These are phyloP conservation scores for Hippocampus mohnikei DNA, from an alignment of 2,113 vertebrate genomes.

Conservation along the genomic window DNA sequence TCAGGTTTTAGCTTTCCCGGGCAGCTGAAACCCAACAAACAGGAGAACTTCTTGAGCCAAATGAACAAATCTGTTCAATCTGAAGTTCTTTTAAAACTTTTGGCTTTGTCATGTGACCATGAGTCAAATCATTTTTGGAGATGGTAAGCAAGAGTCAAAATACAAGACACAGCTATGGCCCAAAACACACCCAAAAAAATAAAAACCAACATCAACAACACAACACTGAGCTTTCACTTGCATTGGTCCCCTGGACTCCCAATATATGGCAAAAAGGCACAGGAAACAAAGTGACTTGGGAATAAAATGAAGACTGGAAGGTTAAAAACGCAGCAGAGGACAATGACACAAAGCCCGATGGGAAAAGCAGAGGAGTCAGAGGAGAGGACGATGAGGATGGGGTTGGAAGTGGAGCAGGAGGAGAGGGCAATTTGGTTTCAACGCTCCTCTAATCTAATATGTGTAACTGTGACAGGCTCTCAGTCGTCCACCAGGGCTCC, in stretches of 20 bases:
- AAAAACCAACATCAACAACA: background rate
- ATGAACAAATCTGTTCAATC: background rate
- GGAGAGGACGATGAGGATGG: slow-evolving; percentile 30
- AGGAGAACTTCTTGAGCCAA: slow-evolving; percentile 27
- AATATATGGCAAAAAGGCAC: slow-evolving; percentile 29
- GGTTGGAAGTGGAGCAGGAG: slow-evolving; percentile 39
- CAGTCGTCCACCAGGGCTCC: slow-evolving; percentile 64
- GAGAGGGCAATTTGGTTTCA: slow-evolving; percentile 67
- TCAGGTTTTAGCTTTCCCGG: slow-evolving; percentile 14
- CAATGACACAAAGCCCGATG: slow-evolving; percentile 56
- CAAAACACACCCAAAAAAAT: background rate
- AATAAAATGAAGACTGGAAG: slow-evolving; percentile 20
- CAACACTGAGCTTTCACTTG: slow-evolving; percentile 8
- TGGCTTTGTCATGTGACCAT: background rate
- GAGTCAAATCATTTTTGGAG: too few relatives aligned
- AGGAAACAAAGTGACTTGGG: slow-evolving; percentile 33
- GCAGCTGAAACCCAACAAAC: slow-evolving; percentile 17
- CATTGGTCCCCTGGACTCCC: slow-evolving; percentile 13
- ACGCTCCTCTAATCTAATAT: slow-evolving; percentile 73
- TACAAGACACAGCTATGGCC: background rate
- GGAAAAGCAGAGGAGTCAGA: slow-evolving; percentile 41
- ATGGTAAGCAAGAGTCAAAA: background rate
- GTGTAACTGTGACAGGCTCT: slow-evolving; percentile 74
- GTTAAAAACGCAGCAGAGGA: slow-evolving; percentile 37
- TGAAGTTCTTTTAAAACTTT: background rate